Conservation (phyloP, 2,113 vertebrate species). For the Carettochelys insculpta region DNA sequence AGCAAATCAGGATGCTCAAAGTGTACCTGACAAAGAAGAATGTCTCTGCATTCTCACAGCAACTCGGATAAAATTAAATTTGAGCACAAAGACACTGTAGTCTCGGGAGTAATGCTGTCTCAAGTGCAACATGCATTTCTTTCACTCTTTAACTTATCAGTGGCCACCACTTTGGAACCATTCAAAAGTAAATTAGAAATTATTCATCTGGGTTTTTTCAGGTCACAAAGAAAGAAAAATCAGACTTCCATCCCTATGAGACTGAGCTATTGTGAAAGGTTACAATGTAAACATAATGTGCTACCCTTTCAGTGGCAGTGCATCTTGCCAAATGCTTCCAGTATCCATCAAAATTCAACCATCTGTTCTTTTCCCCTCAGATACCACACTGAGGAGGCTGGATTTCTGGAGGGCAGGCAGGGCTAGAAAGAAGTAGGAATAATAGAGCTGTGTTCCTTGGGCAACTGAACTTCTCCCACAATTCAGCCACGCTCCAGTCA, state of each 20-base stretch:
- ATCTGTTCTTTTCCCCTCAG: background rate
- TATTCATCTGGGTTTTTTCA: background rate
- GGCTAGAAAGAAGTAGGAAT: background rate
- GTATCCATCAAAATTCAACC: background rate
- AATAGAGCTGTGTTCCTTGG: background rate
- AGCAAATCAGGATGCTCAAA: background rate
- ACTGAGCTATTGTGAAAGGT: background rate
- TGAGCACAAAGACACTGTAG: background rate
- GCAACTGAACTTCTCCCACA: background rate
- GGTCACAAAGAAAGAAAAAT: background rate
- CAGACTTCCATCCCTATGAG: background rate
- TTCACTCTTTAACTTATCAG: background rate
- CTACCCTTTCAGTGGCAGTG: background rate
- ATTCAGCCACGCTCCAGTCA: background rate
- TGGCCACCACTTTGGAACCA: background rate
- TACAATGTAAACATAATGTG: background rate
- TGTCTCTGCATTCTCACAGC: background rate
- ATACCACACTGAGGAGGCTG: background rate
- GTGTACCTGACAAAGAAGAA: background rate
- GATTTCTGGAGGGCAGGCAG: slow-evolving; percentile 1
- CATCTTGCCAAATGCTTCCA: background rate
- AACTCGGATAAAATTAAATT: background rate
- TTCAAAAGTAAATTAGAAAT: background rate
- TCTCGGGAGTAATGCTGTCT: background rate
- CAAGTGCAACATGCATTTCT: fast-evolving